Percentiles rank a stretch among this genome's conserved stretches.
These are phyloP conservation scores for Clarias platycephalus DNA, from an alignment of 2,797 vertebrate species.

Conservation along the genomic window DNA sequence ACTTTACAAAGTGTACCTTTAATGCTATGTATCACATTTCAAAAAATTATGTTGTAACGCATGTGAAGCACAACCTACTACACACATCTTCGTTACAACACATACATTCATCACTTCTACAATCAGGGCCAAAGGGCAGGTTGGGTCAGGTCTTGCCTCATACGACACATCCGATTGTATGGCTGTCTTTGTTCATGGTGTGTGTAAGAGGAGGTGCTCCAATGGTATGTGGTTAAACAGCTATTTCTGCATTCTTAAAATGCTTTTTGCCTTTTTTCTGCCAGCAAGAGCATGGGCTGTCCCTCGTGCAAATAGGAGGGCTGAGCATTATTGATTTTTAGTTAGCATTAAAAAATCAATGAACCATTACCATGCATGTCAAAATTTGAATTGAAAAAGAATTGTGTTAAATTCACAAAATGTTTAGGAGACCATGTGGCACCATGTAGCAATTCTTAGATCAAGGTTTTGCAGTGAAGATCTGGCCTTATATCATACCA, in stretches of 20 bases:
- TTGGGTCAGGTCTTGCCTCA: background rate
- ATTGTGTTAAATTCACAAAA: background rate
- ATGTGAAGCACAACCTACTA: background rate
- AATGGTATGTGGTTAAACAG: constrained; percentile 33
- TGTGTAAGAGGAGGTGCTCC: constrained; percentile 7
- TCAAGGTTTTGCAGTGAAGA: background rate
- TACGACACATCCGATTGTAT: constrained; percentile 17
- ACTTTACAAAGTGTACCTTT: background rate
- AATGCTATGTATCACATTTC: background rate
- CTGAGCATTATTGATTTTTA: background rate
- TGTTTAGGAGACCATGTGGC: background rate
- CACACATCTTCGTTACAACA: background rate
- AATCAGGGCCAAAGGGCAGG: constrained; percentile 21
- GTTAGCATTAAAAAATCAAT: constrained; percentile 5
- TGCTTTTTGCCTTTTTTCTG: background rate
- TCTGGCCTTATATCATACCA: background rate
- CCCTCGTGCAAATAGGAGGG: background rate
- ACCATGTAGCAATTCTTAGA: background rate
- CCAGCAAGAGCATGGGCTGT: background rate
- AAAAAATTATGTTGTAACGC: background rate
- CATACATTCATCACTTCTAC: background rate
- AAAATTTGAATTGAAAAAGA: background rate
- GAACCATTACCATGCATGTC: constrained; percentile 6
- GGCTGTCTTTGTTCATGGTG: constrained; percentile 20
- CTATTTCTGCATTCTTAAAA: constrained; percentile 47